Base-by-base conservation (phyloP, 2,888 invertebrate genomes). In the Tipula lateralis region DNA sequence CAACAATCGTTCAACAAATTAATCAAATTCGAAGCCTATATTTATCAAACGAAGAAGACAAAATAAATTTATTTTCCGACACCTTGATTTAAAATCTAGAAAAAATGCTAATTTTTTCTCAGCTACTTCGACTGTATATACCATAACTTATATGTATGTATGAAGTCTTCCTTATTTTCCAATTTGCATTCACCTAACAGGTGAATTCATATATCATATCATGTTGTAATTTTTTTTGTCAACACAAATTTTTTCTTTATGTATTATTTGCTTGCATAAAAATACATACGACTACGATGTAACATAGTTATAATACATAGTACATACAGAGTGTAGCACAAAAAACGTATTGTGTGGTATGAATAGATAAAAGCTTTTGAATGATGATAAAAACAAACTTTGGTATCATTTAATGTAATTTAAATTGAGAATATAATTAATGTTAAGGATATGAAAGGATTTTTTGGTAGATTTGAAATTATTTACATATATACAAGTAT, bases 171-270 rank as follows among this genome's bases (percentile, higher is more conserved):
- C 24, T 24, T 66, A 66, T 66, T 66, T 66, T 66, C 66, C 24
- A 66, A 66, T 66, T 66, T 66, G 24, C 66, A 66, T 66, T 66
- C 66, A 66, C 19, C 66, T 24, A 66, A 66, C 66, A 66, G 66
- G 66, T 66, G 66, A 66, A 66, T 66, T 66, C 66, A 66, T 66
- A 66, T 66, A 66, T 66, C 66, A 66, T 66, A 24, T 66, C 66
- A 2, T 66, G 66, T 1, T 66, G 19, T 66, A 66, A 7, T 66
- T 66, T 66, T 66, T 66, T 66, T 19, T 66, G 66, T 66, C 66
- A 66, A 66, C 66, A 66, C 0, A 24, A 50, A 12, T 39, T 39
- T 39, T 44, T 44, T 16, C 6, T n/a, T 44, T 4, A 66, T 24
- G 24, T 44, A n/a, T n/a, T n/a, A 44, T 44, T 44, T 44, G 9